These are phyloP conservation scores for Nymphalis io DNA, from an alignment of 1,140 invertebrate species.

Conservation along the genomic window DNA sequence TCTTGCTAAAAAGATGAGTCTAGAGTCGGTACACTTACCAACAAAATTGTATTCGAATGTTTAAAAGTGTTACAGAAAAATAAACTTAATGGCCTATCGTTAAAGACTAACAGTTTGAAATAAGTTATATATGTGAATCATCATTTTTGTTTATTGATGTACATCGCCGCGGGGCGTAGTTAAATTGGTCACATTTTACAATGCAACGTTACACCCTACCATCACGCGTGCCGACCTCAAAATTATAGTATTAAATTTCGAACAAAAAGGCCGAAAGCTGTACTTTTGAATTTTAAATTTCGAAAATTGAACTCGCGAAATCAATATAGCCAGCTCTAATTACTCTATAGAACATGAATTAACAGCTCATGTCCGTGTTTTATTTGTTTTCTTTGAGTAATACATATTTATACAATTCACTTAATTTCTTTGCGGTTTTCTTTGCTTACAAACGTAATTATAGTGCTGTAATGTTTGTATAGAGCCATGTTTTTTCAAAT, in stretches of 20 bases:
- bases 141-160: conserved; percentile 17
- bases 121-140: conserved; percentile 12
- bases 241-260: conserved; percentile 67
- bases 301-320: conserved; percentile 46
- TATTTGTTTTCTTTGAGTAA: conserved; percentile 48
- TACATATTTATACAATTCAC: conserved; percentile 50
- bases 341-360: conserved; percentile 61
- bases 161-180: conserved; percentile 47
- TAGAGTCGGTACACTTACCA: conserved; percentile 15
- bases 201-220: conserved; percentile 55
- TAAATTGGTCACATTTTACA: conserved; percentile 66
- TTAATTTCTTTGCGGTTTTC: conserved; percentile 53
- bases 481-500: conserved; percentile 7
- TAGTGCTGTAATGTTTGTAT: conserved; percentile 20
- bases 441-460: conserved; percentile 32
- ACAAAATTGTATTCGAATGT: conserved; percentile 5
- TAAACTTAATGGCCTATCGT: neutral
- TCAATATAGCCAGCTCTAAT: conserved; percentile 61
- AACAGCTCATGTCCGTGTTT: conserved; percentile 61
- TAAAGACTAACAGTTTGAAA: conserved; percentile 26
- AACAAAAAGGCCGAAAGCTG: conserved; percentile 57
- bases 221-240: conserved; percentile 61
- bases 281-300: conserved; percentile 49
- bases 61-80: conserved; percentile 18
- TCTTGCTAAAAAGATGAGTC: conserved; percentile 49